Base-by-base conservation (phyloP, 1,140 invertebrate genomes). In the Drosophila micromelanica region DNA sequence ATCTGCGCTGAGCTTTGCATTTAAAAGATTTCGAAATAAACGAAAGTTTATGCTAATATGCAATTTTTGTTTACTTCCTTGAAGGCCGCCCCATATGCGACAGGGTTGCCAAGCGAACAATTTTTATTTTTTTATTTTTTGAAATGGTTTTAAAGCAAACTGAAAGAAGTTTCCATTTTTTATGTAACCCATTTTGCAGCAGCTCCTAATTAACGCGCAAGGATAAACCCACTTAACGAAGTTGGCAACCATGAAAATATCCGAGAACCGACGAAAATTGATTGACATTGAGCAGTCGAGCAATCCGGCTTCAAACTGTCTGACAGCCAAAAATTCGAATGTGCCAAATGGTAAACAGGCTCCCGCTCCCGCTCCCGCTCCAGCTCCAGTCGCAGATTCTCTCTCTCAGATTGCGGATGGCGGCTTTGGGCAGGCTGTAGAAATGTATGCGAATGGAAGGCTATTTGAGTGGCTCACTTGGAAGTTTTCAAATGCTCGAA, bases 401-500 rank as follows among this genome's bases (percentile, higher is more conserved):
- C 20, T 3, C 2, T 17, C 43, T 57, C 6, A n/a, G 46, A 20
- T 20, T 35, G 27, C 5, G 6, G 32, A 37, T 46, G 37, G 17
- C 13, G 38, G 20, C 20, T 27, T 42, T n/a, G n/a, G n/a, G 57
- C 62, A n/a, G n/a, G 40, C 45, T 65, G 17, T 43, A 37, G 42
- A 57, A 61, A 57, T 55, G 57, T 65, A 77, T 81, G 78, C 73
- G 80, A 77, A 80, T 80, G 78, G 73, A 81, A 69, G 59, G 37
- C 40, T 42, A 68, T 64, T 72, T 51, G 49, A 57, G 38, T 55
- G 43, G 43, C 32, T 43, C 51, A 55, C 30, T 32, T 63, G 1
- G 27, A 70, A 55, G 35, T 48, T 63, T 55, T 63, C 67, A 35
- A 48, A 42, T 54, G 40, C 42, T 51, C 8, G 17, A 35, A 62